Conservation (phyloP, 2,113 vertebrate species). For the Toxotes jaculatrix region DNA sequence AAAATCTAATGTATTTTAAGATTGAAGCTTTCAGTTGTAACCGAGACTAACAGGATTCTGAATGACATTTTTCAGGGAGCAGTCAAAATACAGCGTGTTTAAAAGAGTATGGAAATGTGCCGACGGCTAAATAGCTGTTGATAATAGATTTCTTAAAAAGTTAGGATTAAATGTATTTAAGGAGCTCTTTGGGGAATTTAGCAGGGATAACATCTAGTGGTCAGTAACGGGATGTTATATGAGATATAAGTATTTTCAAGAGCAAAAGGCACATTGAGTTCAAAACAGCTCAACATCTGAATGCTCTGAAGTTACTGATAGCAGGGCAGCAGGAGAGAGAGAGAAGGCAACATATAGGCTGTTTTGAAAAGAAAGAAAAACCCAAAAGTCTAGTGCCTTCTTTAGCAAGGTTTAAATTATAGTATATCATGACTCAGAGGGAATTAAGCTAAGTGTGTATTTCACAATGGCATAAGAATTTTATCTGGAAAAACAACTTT, state of each 20-base stretch:
- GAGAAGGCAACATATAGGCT: constrained; percentile 19
- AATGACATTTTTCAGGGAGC: constrained; percentile 1
- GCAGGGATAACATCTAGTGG: constrained; percentile 46
- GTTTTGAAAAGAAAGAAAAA: background rate
- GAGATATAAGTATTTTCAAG: constrained; percentile 41
- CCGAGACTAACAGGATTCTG: constrained; percentile 23
- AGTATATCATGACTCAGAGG: background rate
- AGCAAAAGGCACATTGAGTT: constrained; percentile 51
- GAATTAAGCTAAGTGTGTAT: background rate
- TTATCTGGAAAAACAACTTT: background rate
- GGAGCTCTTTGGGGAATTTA: constrained; percentile 46
- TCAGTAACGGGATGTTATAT: constrained; percentile 50
- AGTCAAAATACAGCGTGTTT: constrained; percentile 9
- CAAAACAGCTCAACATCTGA: constrained; percentile 49
- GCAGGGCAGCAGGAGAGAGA: constrained; percentile 25
- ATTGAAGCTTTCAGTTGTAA: constrained; percentile 1
- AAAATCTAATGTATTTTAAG: constrained; percentile 2
- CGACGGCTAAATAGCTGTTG: constrained; percentile 48
- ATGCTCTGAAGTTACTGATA: constrained; percentile 67
- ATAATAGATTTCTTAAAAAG: constrained; percentile 46
- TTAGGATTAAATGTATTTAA: constrained; percentile 40
- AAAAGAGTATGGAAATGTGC: constrained; percentile 27
- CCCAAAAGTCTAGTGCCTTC: background rate
- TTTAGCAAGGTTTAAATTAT: constrained; percentile 17
- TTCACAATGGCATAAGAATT: background rate